Evolutionary conservation across 2,888 invertebrate genomes (phyloP), one percentile per base, ranked within the genome.

Genomic region (Allolobophora icterica): DNA sequence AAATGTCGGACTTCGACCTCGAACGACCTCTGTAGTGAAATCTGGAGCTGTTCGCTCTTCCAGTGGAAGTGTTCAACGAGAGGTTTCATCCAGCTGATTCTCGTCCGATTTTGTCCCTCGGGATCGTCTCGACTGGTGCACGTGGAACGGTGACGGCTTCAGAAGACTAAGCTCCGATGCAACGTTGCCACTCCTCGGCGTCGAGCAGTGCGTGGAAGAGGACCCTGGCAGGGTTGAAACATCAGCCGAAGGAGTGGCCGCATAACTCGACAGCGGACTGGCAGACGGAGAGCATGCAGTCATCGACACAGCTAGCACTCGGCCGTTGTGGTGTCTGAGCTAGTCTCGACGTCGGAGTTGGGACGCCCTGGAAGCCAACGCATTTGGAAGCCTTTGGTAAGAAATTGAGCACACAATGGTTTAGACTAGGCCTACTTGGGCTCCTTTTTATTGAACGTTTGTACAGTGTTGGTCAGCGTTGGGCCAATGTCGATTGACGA

Each of bases 1-100:
- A 92, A 40, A 90, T 84, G 84, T 91, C 84, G n/a, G 92, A 91
- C 52, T 90, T 90, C 5, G 91, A 90, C 24, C 52, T 91, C 89
- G 90, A n/a, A n/a, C 87, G 38, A 34, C 45, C 89, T 42, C 19
- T 87, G 87, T 34, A 38, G 38, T 24, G 38, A 35, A 19, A 1
- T 35, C 87, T 35, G 35, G 87, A 34, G 87, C 35, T 38, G n/a
- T n/a, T n/a, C n/a, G n/a, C n/a, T n/a, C n/a, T n/a, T n/a, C n/a
- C n/a, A n/a, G n/a, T n/a, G 87, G 34, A 87, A 8, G 34, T 35
- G 38, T 38, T 34, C n/a, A 87, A 15, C 13, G 87, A 38, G 38
- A 17, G 11, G 87, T 87, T 35, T 87, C 87, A 6, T 71, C 71
- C 30, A n/a, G 30, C 71, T 8, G 71, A 71, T 71, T 13, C n/a